Percentiles rank a stretch among this genome's conserved stretches.
Evolutionary conservation across 2,797 vertebrate genomes (phyloP).

Genomic region (Catamblyrhynchus diadema): DNA sequence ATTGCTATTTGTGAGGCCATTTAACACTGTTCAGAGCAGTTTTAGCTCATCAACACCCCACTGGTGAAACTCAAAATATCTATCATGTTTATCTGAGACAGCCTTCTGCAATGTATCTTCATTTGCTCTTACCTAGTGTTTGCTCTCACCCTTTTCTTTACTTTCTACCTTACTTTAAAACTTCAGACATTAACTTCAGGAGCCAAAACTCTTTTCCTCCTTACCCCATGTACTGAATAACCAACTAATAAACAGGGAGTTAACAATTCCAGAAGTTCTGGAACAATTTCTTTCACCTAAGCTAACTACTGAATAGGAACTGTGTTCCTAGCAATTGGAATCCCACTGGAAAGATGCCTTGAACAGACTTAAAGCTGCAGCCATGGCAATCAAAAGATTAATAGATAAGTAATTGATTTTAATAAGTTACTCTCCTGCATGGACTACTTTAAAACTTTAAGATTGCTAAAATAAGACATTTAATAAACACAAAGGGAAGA

Average conservation of each 20-base stretch:
- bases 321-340: fast-evolving
- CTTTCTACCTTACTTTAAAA: not conserved
- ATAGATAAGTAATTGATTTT: not conserved
- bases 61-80: not conserved
- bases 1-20: not conserved
- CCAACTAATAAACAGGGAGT: not conserved
- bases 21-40: not conserved
- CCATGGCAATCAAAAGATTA: not conserved
- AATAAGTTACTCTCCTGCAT: not conserved
- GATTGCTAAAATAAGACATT: not conserved
- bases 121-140: not conserved
- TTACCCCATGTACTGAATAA: not conserved
- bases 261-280: not conserved
- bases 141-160: not conserved
- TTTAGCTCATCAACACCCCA: not conserved
- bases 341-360: not conserved
- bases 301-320: not conserved
- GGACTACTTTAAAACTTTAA: not conserved
- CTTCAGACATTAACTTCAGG: not conserved
- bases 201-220: not conserved
- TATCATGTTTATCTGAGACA: not conserved
- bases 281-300: not conserved
- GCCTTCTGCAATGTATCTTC: not conserved
- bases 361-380: not conserved
- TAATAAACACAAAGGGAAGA: not conserved